These are phyloP conservation scores for Mycetomoellerius zeteki DNA, from an alignment of 1,140 invertebrate genomes.

Conservation along the genomic window DNA sequence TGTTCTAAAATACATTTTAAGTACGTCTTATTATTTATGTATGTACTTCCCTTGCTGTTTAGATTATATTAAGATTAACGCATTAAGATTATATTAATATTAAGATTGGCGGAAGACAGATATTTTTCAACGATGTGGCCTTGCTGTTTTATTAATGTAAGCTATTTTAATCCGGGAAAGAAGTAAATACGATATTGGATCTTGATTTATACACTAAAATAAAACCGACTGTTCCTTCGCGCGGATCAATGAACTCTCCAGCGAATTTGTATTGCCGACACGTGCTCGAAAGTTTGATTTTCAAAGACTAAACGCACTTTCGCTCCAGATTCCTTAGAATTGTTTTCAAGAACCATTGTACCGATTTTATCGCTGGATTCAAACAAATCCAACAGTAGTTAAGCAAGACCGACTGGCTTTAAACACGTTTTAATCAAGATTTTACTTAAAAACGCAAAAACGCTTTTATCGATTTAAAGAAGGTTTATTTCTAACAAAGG, in stretches of 20 bases:
- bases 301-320: slow-evolving; percentile 1
- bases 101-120: neutral
- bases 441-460: neutral
- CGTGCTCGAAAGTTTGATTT: slow-evolving; percentile 37
- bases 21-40: neutral
- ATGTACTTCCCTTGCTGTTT: neutral
- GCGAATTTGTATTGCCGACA: neutral
- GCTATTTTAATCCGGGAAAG: neutral
- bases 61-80: neutral
- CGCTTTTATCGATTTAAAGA: neutral
- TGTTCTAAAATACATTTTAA: neutral
- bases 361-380: neutral
- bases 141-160: neutral
- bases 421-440: neutral
- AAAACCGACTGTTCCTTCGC: neutral
- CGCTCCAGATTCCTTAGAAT: no score
- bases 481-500: neutral
- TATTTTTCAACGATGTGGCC: neutral
- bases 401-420: neutral
- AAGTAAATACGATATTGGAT: slow-evolving; percentile 9
- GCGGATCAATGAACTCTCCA: slow-evolving; percentile 48
- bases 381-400: neutral
- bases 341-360: neutral
- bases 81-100: neutral
- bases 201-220: slow-evolving; percentile 26